Evolutionary conservation across 2,888 invertebrate genomes (phyloP).

Genomic region (Sphaeridia pumilis): DNA sequence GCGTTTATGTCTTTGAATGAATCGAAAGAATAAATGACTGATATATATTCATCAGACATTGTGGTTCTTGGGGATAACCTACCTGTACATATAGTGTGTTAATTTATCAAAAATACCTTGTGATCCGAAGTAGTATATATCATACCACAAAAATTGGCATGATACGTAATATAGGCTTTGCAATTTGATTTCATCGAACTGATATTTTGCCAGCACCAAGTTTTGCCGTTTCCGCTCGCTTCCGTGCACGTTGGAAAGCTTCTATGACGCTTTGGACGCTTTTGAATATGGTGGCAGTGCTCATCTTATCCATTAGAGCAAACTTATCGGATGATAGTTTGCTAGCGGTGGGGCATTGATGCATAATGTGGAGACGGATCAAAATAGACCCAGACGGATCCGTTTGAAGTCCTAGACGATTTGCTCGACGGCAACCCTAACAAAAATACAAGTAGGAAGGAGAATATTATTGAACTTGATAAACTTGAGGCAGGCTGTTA

Average conservation of each 20-base stretch:
- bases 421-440: slow-evolving; percentile 25
- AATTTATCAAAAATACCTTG: no score
- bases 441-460: no score
- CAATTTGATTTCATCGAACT: neutral
- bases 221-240: slow-evolving; percentile 26
- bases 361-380: slow-evolving; percentile 25
- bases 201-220: neutral
- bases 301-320: slow-evolving; percentile 32
- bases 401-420: slow-evolving; percentile 29
- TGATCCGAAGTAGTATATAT: no score
- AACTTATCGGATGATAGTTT: slow-evolving; percentile 14
- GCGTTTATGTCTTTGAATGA: no score
- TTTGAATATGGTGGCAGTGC: slow-evolving; percentile 30
- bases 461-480: no score
- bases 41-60: no score
- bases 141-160: no score
- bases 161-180: no score
- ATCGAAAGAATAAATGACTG: no score
- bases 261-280: slow-evolving; percentile 34
- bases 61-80: no score
- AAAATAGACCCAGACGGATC: slow-evolving; percentile 26
- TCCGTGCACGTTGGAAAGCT: slow-evolving; percentile 32
- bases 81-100: no score
- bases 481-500: no score
- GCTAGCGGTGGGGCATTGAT: slow-evolving; percentile 17